Conservation (phyloP, 2,888 invertebrate species). For the Mythimna vitellina region DNA sequence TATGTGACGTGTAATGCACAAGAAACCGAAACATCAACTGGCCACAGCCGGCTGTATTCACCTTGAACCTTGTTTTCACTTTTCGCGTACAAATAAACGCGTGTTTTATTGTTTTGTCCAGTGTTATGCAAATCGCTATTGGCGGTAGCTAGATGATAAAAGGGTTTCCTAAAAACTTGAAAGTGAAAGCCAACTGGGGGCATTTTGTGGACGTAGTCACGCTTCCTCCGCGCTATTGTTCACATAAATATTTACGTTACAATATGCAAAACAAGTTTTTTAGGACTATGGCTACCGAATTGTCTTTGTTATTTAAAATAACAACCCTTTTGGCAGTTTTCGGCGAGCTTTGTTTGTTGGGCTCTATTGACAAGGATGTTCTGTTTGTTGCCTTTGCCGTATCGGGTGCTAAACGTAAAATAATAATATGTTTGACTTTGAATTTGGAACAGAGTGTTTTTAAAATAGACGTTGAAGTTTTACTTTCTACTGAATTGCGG, state of each 20-base stretch:
- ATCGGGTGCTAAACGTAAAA: conserved; percentile 62
- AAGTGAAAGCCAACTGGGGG: conserved; percentile 88
- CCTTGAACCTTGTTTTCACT: conserved; percentile 89
- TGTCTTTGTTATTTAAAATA: conserved; percentile 85
- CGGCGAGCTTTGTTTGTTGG: conserved; percentile 75
- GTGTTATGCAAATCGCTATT: conserved; percentile 87
- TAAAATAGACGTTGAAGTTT: conserved; percentile 22
- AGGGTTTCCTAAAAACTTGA: conserved; percentile 86
- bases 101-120: conserved; percentile 83
- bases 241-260: conserved; percentile 88
- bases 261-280: conserved; percentile 89
- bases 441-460: conserved; percentile 28
- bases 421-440: conserved; percentile 47
- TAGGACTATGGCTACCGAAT: conserved; percentile 86
- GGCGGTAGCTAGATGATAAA: conserved; percentile 85
- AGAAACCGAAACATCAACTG: conserved; percentile 84
- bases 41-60: conserved; percentile 71
- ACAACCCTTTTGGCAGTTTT: conserved; percentile 85
- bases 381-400: conserved; percentile 59
- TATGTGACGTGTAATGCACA: conserved; percentile 80
- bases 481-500: conserved; percentile 30
- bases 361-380: conserved; percentile 76
- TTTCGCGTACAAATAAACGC: conserved; percentile 85
- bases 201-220: conserved; percentile 83
- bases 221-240: conserved; percentile 83